These are phyloP conservation scores for Notocelia uddmanniana DNA, from an alignment of 2,888 invertebrate species.

Conservation along the genomic window DNA sequence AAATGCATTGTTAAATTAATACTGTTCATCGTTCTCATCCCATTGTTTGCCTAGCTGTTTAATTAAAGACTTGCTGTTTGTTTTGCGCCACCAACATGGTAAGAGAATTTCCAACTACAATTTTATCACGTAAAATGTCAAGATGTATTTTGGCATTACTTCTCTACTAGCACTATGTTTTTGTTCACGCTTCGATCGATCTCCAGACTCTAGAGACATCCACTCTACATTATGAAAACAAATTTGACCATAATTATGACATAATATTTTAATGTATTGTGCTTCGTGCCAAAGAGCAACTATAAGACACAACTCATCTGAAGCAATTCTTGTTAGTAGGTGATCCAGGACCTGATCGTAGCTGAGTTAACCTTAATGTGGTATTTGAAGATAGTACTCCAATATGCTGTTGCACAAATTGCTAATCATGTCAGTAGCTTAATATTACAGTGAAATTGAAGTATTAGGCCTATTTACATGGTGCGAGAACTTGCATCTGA, in stretches of 20 bases:
- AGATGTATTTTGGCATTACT: background rate
- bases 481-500: no score
- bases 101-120: slow-evolving; percentile 23
- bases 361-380: no score
- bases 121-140: background rate
- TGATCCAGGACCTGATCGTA: background rate
- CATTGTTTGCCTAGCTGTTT: slow-evolving; percentile 34
- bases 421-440: no score
- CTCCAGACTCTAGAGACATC: background rate
- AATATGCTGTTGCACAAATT: no score
- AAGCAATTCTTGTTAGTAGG: background rate
- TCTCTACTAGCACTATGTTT: background rate
- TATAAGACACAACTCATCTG: background rate
- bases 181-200: background rate
- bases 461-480: no score
- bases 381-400: no score
- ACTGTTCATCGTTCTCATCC: background rate
- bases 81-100: slow-evolving; percentile 35
- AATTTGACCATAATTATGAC: background rate
- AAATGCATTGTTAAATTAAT: slow-evolving; percentile 14
- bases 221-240: background rate
- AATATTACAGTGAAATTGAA: no score
- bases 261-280: background rate
- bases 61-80: slow-evolving; percentile 23
- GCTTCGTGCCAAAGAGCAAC: background rate